Evolutionary conservation across 1,140 invertebrate genomes (phyloP).

Genomic region (Acromyrmex heyeri): DNA sequence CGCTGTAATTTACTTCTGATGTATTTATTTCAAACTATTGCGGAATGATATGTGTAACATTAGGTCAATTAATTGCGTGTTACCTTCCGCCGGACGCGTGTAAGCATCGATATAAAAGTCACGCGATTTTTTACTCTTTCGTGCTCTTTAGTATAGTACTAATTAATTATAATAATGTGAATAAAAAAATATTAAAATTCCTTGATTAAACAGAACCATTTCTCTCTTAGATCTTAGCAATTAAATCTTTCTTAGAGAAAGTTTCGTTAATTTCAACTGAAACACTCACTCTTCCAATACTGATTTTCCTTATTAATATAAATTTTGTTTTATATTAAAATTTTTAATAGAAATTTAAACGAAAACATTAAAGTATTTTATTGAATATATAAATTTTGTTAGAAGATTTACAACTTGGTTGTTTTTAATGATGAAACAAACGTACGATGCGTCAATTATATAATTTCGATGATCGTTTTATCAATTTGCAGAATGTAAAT

Average conservation of each 20-base stretch:
- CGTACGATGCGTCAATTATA: not conserved
- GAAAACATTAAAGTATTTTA: not conserved
- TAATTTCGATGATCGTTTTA: not conserved
- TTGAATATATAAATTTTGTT: not conserved
- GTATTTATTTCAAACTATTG: conserved; percentile 38
- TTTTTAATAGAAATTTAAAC: not conserved
- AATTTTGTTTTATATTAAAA: not conserved
- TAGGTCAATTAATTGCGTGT: conserved; percentile 17
- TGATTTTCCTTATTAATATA: not conserved
- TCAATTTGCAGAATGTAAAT: conserved; percentile 13
- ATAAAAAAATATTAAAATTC: not conserved
- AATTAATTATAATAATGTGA: conserved; percentile 3
- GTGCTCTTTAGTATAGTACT: not conserved
- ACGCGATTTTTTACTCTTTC: conserved; percentile 11
- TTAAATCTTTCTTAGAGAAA: not conserved
- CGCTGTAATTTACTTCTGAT: conserved; percentile 14
- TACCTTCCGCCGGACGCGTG: conserved; percentile 23
- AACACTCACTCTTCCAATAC: not conserved
- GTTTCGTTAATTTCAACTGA: not conserved
- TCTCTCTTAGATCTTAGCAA: not conserved
- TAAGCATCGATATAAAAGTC: conserved; percentile 1
- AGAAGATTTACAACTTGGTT: not conserved
- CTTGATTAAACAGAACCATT: not conserved
- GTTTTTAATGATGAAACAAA: not conserved
- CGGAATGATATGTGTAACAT: conserved; percentile 20